Evolutionary conservation across 1,140 invertebrate species (phyloP).

Genomic region (Drosophila melanica): DNA sequence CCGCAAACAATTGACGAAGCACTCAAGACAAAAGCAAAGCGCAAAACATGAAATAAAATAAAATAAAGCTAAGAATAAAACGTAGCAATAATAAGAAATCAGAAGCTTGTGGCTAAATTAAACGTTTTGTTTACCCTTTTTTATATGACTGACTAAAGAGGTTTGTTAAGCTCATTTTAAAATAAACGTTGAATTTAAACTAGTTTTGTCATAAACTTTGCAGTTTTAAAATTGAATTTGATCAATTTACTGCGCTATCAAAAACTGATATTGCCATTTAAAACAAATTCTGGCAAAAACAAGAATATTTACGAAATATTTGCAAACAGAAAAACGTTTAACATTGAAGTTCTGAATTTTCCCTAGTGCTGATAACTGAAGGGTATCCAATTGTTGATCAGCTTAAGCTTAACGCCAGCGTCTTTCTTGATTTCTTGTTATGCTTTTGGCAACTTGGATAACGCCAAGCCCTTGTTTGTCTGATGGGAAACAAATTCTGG

Average conservation of each 20-base stretch:
- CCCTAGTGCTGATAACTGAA: neutral
- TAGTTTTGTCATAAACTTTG: no score
- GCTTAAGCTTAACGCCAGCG: slow-evolving; percentile 3
- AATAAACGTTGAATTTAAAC: neutral
- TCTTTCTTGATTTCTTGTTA: slow-evolving; percentile 44
- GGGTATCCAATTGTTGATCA: neutral
- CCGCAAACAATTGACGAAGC: slow-evolving; percentile 58
- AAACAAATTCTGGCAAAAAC: no score
- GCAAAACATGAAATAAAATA: slow-evolving; percentile 40
- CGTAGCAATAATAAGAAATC: slow-evolving; percentile 74
- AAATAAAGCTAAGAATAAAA: slow-evolving; percentile 58
- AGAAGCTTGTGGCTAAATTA: slow-evolving; percentile 75
- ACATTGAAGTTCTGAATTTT: no score
- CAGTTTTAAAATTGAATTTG: no score
- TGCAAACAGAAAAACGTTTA: no score
- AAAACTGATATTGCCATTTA: no score
- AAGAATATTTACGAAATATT: no score
- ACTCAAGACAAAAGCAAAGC: slow-evolving; percentile 53
- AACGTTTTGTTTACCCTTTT: slow-evolving; percentile 55
- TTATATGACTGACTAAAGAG: neutral
- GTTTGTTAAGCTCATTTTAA: neutral
- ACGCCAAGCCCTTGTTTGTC: slow-evolving; percentile 71
- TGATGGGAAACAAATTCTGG: slow-evolving; percentile 63
- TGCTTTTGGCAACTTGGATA: slow-evolving; percentile 44
- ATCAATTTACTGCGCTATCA: no score